A percentile compares a stretch with the other conserved stretches of the same genome.
phyloP scores from a whole-genome alignment of 1,140 invertebrate species.

The Heliconius nattereri region DNA sequence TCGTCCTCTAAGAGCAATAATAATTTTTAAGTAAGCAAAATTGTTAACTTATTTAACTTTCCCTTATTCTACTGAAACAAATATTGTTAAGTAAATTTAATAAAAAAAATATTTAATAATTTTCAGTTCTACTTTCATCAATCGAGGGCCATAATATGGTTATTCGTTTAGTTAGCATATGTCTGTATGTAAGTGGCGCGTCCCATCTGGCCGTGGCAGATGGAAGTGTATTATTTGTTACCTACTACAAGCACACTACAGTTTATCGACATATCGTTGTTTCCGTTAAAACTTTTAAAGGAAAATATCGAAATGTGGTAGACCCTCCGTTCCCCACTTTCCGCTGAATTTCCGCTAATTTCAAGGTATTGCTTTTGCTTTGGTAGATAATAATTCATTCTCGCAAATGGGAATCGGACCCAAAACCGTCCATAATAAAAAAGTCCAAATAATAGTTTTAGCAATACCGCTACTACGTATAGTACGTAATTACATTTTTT shows the following conservation, averaged over 20 bases:
- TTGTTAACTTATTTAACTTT: too few relatives aligned
- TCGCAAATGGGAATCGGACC: too few relatives aligned
- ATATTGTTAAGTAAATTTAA: too few relatives aligned
- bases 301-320: neutral
- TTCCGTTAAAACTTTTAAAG: neutral
- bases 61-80: too few relatives aligned
- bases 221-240: neutral
- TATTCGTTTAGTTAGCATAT: too few relatives aligned
- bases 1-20: too few relatives aligned
- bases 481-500: neutral
- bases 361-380: neutral
- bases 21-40: too few relatives aligned
- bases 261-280: neutral
- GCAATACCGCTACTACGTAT: neutral
- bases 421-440: too few relatives aligned
- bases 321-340: neutral
- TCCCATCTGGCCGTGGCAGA: slow-evolving; percentile 30
- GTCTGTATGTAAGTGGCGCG: too few relatives aligned
- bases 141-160: neutral
- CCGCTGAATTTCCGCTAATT: neutral
- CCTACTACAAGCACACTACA: neutral
- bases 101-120: neutral
- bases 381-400: too few relatives aligned
- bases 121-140: neutral
- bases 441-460: neutral